A percentile compares a stretch with the other conserved stretches of the same genome.
phyloP scores from a whole-genome alignment of 1,140 invertebrate species.

The Teleopsis dalmanni region DNA sequence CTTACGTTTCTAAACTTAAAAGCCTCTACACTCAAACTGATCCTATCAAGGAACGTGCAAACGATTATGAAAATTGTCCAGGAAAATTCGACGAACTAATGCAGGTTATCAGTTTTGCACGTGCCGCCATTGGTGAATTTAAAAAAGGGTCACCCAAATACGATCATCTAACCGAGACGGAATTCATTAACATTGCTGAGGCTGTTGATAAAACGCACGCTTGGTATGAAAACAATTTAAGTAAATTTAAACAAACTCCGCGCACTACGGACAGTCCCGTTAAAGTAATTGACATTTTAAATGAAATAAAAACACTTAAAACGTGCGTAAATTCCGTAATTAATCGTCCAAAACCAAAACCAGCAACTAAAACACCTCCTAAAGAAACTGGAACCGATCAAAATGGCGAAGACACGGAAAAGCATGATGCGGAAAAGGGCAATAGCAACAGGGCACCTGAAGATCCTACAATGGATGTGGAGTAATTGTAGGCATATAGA shows the following conservation, averaged over 20 bases:
- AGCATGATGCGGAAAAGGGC: conserved; percentile 12
- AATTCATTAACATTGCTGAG: conserved; percentile 64
- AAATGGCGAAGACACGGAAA: conserved; percentile 24
- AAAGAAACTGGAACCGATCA: conserved; percentile 22
- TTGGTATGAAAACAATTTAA: conserved; percentile 69
- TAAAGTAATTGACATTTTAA: conserved; percentile 65
- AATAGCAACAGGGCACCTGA: conserved; percentile 9
- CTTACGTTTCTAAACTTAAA: conserved; percentile 53
- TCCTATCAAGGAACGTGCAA: conserved; percentile 70
- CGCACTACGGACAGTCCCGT: conserved; percentile 62
- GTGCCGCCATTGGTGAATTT: conserved; percentile 62
- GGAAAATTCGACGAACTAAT: conserved; percentile 69
- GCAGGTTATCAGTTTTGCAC: conserved; percentile 60
- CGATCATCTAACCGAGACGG: conserved; percentile 70
- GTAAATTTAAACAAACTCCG: conserved; percentile 52
- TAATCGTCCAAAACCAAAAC: conserved; percentile 43
- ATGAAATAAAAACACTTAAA: conserved; percentile 53
- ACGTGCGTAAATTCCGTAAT: conserved; percentile 40
- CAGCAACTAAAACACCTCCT: conserved; percentile 26
- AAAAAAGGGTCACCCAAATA: conserved; percentile 70
- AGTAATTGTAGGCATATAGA: conserved; percentile 7
- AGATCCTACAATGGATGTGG: conserved; percentile 20
- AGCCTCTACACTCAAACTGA: conserved; percentile 65
- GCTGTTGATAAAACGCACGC: conserved; percentile 52
- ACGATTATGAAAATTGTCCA: conserved; percentile 71